Percentiles rank a stretch among this genome's conserved stretches.
Conservation (phyloP, 2,888 invertebrate species). For the Drosophila robusta region DNA sequence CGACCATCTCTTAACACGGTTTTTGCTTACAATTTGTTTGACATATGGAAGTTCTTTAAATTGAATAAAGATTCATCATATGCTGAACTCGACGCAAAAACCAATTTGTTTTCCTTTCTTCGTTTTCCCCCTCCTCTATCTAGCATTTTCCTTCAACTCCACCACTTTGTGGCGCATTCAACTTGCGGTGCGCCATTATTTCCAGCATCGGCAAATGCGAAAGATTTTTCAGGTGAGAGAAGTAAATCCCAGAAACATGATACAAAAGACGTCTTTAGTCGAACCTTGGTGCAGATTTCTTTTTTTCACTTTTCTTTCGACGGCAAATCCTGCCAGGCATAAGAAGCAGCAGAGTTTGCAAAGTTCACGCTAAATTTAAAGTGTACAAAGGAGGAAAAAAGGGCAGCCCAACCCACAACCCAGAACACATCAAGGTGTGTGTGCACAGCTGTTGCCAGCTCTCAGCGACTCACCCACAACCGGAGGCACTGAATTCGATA, state of each 20-base stretch:
- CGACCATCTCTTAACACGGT: background rate
- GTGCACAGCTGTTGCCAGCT: slow-evolving; percentile 70
- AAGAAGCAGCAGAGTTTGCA: slow-evolving; percentile 20
- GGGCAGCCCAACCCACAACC: slow-evolving; percentile 12
- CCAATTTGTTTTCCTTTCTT: slow-evolving; percentile 24
- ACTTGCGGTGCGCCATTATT: slow-evolving; percentile 45
- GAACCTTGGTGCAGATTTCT: slow-evolving; percentile 35
- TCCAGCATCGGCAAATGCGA: slow-evolving; percentile 37
- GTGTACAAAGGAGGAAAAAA: slow-evolving; percentile 39
- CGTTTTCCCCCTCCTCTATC: background rate
- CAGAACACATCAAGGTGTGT: slow-evolving; percentile 37
- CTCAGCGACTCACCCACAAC: slow-evolving; percentile 40
- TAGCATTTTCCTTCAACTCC: slow-evolving; percentile 9
- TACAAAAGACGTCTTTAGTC: slow-evolving; percentile 34
- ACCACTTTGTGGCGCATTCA: slow-evolving; percentile 58
- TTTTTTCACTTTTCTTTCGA: slow-evolving; percentile 67
- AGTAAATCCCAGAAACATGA: slow-evolving; percentile 26
- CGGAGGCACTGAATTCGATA: slow-evolving; percentile 62
- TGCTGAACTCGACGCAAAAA: slow-evolving; percentile 17
- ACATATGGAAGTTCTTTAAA: background rate
- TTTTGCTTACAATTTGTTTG: background rate
- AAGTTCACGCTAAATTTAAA: slow-evolving; percentile 66
- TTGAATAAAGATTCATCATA: slow-evolving; percentile 10
- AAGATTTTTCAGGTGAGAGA: slow-evolving; percentile 10
- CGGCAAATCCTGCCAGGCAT: slow-evolving; percentile 46